Evolutionary conservation across 2,888 invertebrate genomes (phyloP).

Genomic region (Metellina segmentata): DNA sequence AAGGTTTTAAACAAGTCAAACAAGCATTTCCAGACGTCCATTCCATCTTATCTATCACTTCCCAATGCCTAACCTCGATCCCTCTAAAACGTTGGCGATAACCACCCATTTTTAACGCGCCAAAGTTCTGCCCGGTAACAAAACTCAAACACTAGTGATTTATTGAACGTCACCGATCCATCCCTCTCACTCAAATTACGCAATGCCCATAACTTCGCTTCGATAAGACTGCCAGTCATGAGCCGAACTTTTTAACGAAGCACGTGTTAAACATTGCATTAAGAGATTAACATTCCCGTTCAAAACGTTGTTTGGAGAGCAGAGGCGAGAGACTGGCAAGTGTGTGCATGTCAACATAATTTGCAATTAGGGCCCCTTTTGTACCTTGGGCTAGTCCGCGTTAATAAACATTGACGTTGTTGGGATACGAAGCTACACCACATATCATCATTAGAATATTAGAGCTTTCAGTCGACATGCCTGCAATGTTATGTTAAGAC

Average conservation of each 20-base stretch:
- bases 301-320: neutral
- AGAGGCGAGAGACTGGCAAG: neutral
- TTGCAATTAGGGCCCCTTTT: slow-evolving; percentile 40
- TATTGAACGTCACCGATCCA: slow-evolving; percentile 26
- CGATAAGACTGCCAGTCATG: slow-evolving; percentile 25
- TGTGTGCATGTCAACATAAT: slow-evolving; percentile 46
- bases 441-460: slow-evolving; percentile 21
- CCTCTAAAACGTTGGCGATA: neutral
- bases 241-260: slow-evolving; percentile 24
- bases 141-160: slow-evolving; percentile 41
- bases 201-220: neutral
- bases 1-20: too few relatives aligned
- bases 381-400: neutral
- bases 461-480: neutral
- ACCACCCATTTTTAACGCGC: neutral
- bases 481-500: neutral
- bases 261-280: slow-evolving; percentile 34
- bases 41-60: too few relatives aligned
- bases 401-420: slow-evolving; percentile 50
- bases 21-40: too few relatives aligned
- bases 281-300: slow-evolving; percentile 25
- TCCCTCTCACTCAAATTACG: neutral
- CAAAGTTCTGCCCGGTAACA: neutral
- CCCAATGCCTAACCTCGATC: too few relatives aligned
- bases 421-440: slow-evolving; percentile 1